A percentile compares a stretch with the other conserved stretches of the same genome.
Evolutionary conservation across 1,140 invertebrate genomes (phyloP).

Genomic region (Phthorimaea operculella): DNA sequence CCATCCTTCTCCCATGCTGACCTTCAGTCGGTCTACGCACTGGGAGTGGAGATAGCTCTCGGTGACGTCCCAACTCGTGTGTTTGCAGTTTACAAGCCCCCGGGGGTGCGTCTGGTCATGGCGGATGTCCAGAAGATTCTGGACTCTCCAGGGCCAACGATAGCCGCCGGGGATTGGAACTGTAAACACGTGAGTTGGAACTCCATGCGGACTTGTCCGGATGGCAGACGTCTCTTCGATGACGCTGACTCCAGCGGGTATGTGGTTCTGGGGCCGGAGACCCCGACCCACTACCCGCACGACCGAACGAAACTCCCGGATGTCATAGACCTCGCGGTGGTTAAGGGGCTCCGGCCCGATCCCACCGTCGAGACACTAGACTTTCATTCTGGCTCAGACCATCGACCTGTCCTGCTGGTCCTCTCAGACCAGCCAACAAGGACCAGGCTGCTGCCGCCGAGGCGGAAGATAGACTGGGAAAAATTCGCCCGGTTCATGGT

Average conservation of each 20-base stretch:
- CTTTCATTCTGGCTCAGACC: not conserved
- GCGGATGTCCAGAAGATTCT: conserved; percentile 12
- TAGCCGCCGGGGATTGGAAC: conserved; percentile 22
- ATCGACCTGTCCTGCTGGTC: not conserved
- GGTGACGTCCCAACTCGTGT: not conserved
- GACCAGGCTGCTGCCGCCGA: not conserved
- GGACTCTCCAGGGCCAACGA: conserved; percentile 7
- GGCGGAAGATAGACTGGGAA: not conserved
- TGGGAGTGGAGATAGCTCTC: not conserved
- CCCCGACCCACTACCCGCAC: conserved; percentile 4
- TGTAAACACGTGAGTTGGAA: conserved; percentile 23
- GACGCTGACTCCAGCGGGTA: conserved; percentile 8
- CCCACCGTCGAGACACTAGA: not conserved
- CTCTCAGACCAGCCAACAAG: not conserved
- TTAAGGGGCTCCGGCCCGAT: not conserved
- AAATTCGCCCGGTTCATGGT: not conserved
- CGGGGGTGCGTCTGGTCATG: not conserved
- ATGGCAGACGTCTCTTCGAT: conserved; percentile 10
- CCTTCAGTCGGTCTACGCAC: not conserved
- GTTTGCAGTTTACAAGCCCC: not conserved
- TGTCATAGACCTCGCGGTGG: not conserved
- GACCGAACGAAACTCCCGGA: not conserved
- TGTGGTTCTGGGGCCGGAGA: conserved; percentile 5
- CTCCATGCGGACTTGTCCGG: not conserved
- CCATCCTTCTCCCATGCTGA: too few species aligned